These are phyloP conservation scores for Euthynnus affinis DNA, from an alignment of 2,797 vertebrate genomes.

Conservation along the genomic window DNA sequence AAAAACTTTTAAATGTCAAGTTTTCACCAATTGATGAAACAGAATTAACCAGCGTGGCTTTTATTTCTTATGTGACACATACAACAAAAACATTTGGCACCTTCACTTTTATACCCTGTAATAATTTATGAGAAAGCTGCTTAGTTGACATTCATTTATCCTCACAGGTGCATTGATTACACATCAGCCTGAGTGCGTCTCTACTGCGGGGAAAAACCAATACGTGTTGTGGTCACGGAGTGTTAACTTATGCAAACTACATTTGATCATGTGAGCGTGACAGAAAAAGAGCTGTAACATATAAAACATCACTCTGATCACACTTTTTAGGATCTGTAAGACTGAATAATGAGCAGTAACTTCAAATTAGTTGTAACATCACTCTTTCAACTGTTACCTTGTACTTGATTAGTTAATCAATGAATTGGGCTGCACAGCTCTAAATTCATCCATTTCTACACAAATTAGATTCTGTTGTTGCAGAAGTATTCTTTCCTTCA, in stretches of 20 bases:
- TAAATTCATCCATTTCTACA: not conserved
- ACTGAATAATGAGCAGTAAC: not conserved
- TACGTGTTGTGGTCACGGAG: too few relatives aligned
- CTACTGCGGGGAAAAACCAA: not conserved
- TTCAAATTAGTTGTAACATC: too few relatives aligned
- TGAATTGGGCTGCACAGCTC: too few relatives aligned
- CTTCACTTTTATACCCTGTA: not conserved
- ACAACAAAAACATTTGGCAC: not conserved
- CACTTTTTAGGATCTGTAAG: too few relatives aligned
- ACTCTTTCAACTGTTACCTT: not conserved
- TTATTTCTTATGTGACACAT: conserved; percentile 38
- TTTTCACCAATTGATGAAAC: not conserved
- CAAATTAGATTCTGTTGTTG: not conserved
- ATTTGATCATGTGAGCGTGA: not conserved
- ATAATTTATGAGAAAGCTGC: not conserved
- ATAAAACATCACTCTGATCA: not conserved
- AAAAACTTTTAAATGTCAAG: not conserved
- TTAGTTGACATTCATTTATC: not conserved
- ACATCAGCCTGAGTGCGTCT: not conserved
- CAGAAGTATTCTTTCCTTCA: not conserved
- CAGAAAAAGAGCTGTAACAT: not conserved
- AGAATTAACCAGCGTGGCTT: conserved; percentile 8
- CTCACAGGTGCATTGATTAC: too few relatives aligned
- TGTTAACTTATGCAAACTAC: not conserved
- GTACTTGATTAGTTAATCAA: too few relatives aligned